Conservation (phyloP, 2,113 vertebrate species). For the Marmota monax region DNA sequence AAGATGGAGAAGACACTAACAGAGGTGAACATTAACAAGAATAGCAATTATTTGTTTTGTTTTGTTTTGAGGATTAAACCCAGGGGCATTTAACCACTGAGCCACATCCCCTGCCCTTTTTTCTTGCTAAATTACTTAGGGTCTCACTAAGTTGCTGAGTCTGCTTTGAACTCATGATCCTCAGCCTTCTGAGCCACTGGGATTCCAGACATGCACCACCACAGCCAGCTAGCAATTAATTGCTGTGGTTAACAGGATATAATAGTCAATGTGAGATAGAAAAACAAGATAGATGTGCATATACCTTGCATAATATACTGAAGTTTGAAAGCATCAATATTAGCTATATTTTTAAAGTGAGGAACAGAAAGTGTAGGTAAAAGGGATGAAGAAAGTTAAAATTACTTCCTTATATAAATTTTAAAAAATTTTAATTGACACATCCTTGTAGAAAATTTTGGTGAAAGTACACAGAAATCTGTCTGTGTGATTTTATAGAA, state of each 20-base stretch:
- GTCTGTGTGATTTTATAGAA: neutral
- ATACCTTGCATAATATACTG: neutral
- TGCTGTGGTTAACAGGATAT: slow-evolving; percentile 66
- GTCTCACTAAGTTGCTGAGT: no score
- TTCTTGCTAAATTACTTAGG: no score
- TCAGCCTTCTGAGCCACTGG: no score
- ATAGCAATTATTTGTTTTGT: neutral
- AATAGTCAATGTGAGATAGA: slow-evolving; percentile 45
- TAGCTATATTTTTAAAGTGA: slow-evolving; percentile 53
- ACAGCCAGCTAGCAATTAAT: neutral
- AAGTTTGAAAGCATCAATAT: neutral
- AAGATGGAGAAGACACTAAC: slow-evolving; percentile 69
- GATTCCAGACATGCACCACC: no score
- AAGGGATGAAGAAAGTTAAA: neutral
- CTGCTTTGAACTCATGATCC: no score
- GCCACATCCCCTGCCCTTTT: no score
- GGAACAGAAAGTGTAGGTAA: neutral
- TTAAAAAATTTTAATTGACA: neutral
- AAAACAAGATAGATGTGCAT: slow-evolving; percentile 38
- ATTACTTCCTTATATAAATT: slow-evolving; percentile 7
- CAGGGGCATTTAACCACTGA: no score
- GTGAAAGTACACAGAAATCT: neutral
- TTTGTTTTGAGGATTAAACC: no score
- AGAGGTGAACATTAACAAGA: slow-evolving; percentile 54
- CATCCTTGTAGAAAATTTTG: slow-evolving; percentile 12